phyloP scores from a whole-genome alignment of 2,888 invertebrate genomes.

The Acleris emargana region DNA sequence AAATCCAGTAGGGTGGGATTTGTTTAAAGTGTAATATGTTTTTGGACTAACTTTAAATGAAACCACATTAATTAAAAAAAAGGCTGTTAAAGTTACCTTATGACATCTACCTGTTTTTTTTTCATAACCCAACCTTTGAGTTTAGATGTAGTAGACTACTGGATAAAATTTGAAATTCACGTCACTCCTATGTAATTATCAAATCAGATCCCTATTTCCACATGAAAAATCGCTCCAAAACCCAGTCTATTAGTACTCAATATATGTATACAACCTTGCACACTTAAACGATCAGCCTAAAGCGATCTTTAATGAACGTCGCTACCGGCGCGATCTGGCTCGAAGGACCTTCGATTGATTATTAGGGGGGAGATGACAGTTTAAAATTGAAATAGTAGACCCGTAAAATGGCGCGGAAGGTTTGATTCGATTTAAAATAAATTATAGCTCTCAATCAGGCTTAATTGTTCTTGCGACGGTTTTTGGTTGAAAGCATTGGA shows the following conservation, averaged over 20 bases:
- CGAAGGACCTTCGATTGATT: conserved; percentile 51
- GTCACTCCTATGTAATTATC: neutral
- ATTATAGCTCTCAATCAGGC: conserved; percentile 29
- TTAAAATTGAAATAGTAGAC: conserved; percentile 37
- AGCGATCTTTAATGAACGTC: conserved; percentile 78
- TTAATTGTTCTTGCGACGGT: conserved; percentile 12
- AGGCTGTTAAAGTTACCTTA: no score
- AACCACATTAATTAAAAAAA: no score
- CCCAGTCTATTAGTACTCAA: conserved; percentile 6
- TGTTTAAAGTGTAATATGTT: no score
- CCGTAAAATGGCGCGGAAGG: conserved; percentile 24
- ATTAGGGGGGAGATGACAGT: conserved; percentile 41
- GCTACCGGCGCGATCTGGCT: conserved; percentile 64
- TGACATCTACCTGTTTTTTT: no score
- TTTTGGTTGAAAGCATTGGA: neutral
- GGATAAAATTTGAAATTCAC: neutral
- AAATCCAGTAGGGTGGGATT: no score
- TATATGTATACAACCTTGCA: conserved; percentile 25
- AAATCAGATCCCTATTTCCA: neutral
- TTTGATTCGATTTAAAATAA: conserved; percentile 32
- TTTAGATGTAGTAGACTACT: no score
- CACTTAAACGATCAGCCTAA: conserved; percentile 73
- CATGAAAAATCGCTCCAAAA: neutral
- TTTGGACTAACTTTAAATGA: no score
- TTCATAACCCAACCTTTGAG: no score